Base-by-base conservation (phyloP, 2,113 vertebrate species). In the Zeus faber region DNA sequence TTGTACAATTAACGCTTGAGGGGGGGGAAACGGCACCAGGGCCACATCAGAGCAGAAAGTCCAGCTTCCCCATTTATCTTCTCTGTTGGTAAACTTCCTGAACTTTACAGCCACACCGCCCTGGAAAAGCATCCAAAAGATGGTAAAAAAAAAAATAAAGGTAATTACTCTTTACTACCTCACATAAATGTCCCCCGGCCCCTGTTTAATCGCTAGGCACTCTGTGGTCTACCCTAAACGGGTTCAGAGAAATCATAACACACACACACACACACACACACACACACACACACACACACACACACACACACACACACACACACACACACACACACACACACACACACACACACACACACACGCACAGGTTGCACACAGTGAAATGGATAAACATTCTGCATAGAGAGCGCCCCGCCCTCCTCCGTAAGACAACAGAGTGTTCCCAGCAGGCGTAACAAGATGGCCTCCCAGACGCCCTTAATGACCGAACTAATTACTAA, bases 401-500 rank as follows among this genome's bases (percentile, higher is more conserved):
- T 20, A 51, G 11, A 29, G 35, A 53, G 25, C 41, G 56, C 31
- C 40, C 39, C 41, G 59, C 22, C 17, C 16, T 37, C 37, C 59
- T n/a, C n/a, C n/a, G n/a, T 68, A 68, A 67, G 58, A 72, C 66
- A 58, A 51, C 65, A 65, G 49, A 41, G 68, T 49, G 66, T 63
- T 59, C 54, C 57, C 18, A 33, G 58, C 56, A 1, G n/a, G n/a
- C n/a, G n/a, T n/a, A n/a, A n/a, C n/a, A n/a, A n/a, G n/a, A n/a
- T n/a, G n/a, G 55, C 81, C 69, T 74, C 62, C 70, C 81, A 72
- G 70, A 78, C 78, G 65, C 72, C 50, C 82, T 87, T 87, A 83
- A 85, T 73, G 84, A 82, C 69, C 29, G 11, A 74, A 86, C 85
- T 88, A 89, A 89, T 91, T 84, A 87, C 85, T 88, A 88, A 89